phyloP scores from a whole-genome alignment of 2,888 invertebrate genomes.

The Sphaerophoria taeniata region DNA sequence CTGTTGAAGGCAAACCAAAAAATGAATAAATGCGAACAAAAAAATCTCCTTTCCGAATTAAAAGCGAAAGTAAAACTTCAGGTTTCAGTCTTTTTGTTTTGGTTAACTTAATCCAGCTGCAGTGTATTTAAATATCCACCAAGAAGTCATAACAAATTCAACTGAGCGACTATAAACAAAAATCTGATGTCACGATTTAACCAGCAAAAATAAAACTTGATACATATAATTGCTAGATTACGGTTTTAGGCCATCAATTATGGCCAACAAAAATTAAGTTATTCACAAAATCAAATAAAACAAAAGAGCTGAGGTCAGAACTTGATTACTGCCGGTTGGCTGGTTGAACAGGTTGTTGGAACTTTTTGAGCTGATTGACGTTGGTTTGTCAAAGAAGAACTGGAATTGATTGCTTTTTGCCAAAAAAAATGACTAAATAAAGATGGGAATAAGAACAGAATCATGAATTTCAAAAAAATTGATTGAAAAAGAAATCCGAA shows the following conservation, averaged over 20 bases:
- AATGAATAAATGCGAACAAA: slow-evolving; percentile 23
- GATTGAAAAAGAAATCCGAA: too few relatives aligned
- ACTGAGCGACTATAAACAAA: not conserved
- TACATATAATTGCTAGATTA: slow-evolving; percentile 14
- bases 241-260: slow-evolving; percentile 4
- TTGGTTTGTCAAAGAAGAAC: not conserved
- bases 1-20: slow-evolving; percentile 44
- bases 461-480: too few relatives aligned
- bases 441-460: too few relatives aligned
- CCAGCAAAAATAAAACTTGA: slow-evolving; percentile 29
- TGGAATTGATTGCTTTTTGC: too few relatives aligned
- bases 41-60: slow-evolving; percentile 45
- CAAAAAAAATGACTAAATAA: too few relatives aligned
- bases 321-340: slow-evolving; percentile 9
- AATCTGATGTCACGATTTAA: slow-evolving; percentile 50
- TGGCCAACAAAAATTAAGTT: not conserved
- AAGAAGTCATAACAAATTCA: slow-evolving; percentile 5
- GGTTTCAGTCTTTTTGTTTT: slow-evolving; percentile 51
- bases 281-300: not conserved
- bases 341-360: not conserved
- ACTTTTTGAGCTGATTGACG: slow-evolving; percentile 29
- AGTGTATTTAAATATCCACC: not conserved
- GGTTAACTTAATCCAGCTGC: slow-evolving; percentile 26
- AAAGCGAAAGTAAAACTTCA: slow-evolving; percentile 70
- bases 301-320: slow-evolving; percentile 51